Evolutionary conservation across 2,888 invertebrate species (phyloP), one percentile per base, ranked within the genome.

Genomic region (Cremastinae sp.): DNA sequence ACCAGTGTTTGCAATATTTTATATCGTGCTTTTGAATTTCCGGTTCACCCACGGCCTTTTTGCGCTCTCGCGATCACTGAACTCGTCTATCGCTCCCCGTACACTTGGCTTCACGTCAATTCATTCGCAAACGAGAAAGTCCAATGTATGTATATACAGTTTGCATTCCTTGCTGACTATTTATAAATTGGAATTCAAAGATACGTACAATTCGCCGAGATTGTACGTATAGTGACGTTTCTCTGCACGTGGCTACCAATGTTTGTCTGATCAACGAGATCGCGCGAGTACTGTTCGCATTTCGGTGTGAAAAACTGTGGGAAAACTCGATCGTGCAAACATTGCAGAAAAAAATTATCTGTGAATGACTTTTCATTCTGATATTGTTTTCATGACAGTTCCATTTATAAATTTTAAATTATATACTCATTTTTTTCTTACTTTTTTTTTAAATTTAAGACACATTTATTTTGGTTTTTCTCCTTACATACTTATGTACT

Each of bases 31-130:
- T 66, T 45, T 36, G 45, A 66, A 59, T 61, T 66, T 73, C 61
- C 45, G 66, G 59, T 41, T 73, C 66, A 47, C 73, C 61, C 73
- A 73, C 73, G 59, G 49, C 36, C 20, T 66, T 53, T 18, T 28
- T 28, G 8, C 51, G 43, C 22, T 49, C 41, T 41, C 43, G 38
- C 38, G 64, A 36, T 9, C 10, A 65, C 58, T 49, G 65, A 72
- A 65, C 58, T 72, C 72, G 34, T 59, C 53, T 34, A 61, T 59
- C 65, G 51, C 49, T 18, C 51, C 47, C 14, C 36, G 36, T 54
- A 16, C 22, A 38, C 14, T 14, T 12, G 12, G 9, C 22, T 14
- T 14, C 7, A 16, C 18, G 1, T 9, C 43, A 38, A 38, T 36
- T 45, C 14, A 22, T 49, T 41, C 58, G 22, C 38, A 58, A 61